Evolutionary conservation across 1,140 invertebrate genomes (phyloP).

Genomic region (Habropoda laboriosa): DNA sequence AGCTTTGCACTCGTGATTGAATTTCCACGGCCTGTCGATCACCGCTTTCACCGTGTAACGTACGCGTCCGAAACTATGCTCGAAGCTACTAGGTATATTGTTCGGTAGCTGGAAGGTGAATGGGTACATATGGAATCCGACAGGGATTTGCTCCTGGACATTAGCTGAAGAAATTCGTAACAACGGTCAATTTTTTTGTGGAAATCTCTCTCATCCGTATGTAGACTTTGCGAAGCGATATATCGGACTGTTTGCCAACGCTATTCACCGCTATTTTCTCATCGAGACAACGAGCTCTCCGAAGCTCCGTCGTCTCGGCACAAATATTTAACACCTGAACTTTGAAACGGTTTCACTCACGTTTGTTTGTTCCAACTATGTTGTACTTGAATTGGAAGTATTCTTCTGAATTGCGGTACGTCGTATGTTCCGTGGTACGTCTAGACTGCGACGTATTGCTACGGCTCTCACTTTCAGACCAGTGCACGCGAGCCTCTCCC

Average conservation of each 20-base stretch:
- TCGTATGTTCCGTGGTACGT: too few species aligned
- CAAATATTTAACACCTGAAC: neutral
- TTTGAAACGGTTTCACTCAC: neutral
- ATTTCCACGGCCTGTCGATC: conserved; percentile 83
- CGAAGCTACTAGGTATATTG: conserved; percentile 82
- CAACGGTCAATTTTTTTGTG: too few species aligned
- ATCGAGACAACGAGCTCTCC: too few species aligned
- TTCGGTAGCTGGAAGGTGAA: conserved; percentile 82
- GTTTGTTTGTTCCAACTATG: conserved; percentile 2
- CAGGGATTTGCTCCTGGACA: conserved; percentile 45
- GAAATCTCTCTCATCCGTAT: too few species aligned
- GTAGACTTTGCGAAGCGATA: too few species aligned
- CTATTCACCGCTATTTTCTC: neutral
- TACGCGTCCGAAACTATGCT: conserved; percentile 82
- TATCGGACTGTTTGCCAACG: too few species aligned
- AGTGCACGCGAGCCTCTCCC: conserved; percentile 48
- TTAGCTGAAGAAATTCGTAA: conserved; percentile 35
- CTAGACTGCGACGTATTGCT: too few species aligned
- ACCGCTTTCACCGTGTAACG: conserved; percentile 83
- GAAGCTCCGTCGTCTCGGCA: too few species aligned
- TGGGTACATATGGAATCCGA: conserved; percentile 80
- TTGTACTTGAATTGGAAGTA: conserved; percentile 48
- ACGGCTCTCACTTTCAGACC: conserved; percentile 33
- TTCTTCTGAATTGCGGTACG: neutral
- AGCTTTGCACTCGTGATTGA: conserved; percentile 81